Percentiles rank a stretch among this genome's conserved stretches.
Evolutionary conservation across 2,888 invertebrate species (phyloP).

Genomic region (Caenorhabditis sulstoni): DNA sequence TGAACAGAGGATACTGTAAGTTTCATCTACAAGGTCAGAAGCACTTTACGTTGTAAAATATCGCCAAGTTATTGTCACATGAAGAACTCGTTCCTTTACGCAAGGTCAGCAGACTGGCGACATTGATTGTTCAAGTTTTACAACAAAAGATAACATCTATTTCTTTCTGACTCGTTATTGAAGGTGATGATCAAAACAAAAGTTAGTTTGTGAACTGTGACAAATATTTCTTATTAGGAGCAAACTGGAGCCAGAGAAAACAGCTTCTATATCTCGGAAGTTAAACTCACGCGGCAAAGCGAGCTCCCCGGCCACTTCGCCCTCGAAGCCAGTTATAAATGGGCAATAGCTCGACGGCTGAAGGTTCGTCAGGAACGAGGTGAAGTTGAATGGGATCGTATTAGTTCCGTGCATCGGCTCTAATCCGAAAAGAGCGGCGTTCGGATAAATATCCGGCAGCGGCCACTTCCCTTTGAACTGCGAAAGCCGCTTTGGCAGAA

Average conservation of each 20-base stretch:
- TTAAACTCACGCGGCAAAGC: conserved; percentile 34
- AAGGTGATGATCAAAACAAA: too few species aligned
- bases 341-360: conserved; percentile 26
- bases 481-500: conserved; percentile 39
- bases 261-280: too few species aligned
- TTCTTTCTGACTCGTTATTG: too few species aligned
- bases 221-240: too few species aligned
- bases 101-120: too few species aligned
- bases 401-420: neutral
- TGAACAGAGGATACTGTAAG: conserved; percentile 34
- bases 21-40: neutral
- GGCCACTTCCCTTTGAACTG: conserved; percentile 37
- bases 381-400: conserved; percentile 20
- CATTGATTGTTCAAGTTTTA: too few species aligned
- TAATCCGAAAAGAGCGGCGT: conserved; percentile 9
- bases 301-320: conserved; percentile 20
- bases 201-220: too few species aligned
- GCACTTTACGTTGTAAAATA: too few species aligned
- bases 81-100: too few species aligned
- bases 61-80: too few species aligned
- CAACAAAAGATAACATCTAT: too few species aligned
- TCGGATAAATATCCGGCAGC: conserved; percentile 41
- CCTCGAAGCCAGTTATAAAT: conserved; percentile 29
- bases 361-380: conserved; percentile 29
- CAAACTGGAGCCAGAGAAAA: too few species aligned